Evolutionary conservation across 1,140 invertebrate species (phyloP).

Genomic region (Pogonognathellus flavescens): DNA sequence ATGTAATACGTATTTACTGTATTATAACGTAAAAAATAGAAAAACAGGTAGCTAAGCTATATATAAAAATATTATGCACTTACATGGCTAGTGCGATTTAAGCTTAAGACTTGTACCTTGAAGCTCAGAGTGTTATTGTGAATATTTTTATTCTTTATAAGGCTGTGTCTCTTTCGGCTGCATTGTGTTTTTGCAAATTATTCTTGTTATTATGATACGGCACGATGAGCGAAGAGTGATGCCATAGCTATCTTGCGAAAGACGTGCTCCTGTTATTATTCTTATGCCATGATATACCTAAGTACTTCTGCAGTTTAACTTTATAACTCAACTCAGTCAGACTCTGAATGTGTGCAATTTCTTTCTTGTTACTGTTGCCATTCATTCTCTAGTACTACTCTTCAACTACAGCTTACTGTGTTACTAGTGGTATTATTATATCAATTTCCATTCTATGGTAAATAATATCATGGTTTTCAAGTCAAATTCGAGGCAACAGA

Average conservation of each 20-base stretch:
- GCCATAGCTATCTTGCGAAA: slow-evolving; percentile 24
- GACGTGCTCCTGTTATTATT: slow-evolving; percentile 28
- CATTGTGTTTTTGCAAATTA: slow-evolving; percentile 44
- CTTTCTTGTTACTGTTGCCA: neutral
- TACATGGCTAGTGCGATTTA: too few species aligned
- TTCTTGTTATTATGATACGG: slow-evolving; percentile 43
- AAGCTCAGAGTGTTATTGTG: neutral
- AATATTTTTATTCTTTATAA: too few species aligned
- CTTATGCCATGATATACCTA: neutral
- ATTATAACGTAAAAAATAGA: too few species aligned
- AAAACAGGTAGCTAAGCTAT: too few species aligned
- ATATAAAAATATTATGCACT: too few species aligned
- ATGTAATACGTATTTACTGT: too few species aligned
- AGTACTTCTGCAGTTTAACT: neutral
- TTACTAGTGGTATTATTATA: slow-evolving; percentile 6
- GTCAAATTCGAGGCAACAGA: neutral
- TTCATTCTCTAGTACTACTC: too few species aligned
- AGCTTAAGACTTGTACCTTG: neutral
- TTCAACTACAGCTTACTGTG: too few species aligned
- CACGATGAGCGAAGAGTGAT: slow-evolving; percentile 32
- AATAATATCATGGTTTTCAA: slow-evolving; percentile 11
- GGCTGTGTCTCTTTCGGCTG: slow-evolving; percentile 6
- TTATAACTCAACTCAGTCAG: too few species aligned
- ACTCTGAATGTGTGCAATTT: slow-evolving; percentile 1
- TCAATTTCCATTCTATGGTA: slow-evolving; percentile 10